Conservation (phyloP, 2,113 vertebrate species). For the Phoxinus phoxinus region DNA sequence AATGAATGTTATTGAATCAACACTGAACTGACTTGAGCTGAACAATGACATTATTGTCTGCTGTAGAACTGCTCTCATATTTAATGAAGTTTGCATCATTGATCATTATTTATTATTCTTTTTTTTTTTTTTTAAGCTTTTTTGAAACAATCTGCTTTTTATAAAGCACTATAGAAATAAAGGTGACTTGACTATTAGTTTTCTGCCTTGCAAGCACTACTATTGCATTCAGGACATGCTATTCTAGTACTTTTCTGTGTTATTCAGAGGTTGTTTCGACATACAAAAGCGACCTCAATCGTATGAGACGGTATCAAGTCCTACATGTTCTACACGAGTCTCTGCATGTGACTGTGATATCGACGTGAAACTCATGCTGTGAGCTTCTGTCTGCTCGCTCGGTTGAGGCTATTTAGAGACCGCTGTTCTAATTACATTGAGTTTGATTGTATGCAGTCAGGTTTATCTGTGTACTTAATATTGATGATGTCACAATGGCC, state of each 20-base stretch:
- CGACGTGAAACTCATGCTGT: slow-evolving; percentile 7
- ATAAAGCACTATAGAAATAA: no score
- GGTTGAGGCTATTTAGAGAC: slow-evolving; percentile 6
- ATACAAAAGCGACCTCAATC: slow-evolving; percentile 8
- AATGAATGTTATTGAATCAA: no score
- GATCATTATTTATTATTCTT: no score
- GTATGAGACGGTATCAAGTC: not conserved
- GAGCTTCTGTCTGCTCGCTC: slow-evolving; percentile 22
- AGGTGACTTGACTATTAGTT: not conserved
- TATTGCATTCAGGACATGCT: not conserved
- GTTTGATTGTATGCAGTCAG: not conserved
- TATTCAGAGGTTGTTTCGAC: not conserved
- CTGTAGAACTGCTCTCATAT: no score
- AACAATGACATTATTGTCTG: no score
- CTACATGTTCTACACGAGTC: not conserved
- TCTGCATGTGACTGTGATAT: slow-evolving; percentile 14
- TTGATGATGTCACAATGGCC: slow-evolving; percentile 31
- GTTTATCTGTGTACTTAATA: slow-evolving; percentile 30
- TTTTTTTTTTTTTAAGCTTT: no score
- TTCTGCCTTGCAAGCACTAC: not conserved
- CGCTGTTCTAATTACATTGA: slow-evolving; percentile 17
- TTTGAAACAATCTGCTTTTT: no score
- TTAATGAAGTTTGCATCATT: no score
- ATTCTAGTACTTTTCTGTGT: not conserved
- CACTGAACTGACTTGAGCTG: no score